phyloP scores from a whole-genome alignment of 2,888 invertebrate species.

The Drosophila meridionalis region DNA sequence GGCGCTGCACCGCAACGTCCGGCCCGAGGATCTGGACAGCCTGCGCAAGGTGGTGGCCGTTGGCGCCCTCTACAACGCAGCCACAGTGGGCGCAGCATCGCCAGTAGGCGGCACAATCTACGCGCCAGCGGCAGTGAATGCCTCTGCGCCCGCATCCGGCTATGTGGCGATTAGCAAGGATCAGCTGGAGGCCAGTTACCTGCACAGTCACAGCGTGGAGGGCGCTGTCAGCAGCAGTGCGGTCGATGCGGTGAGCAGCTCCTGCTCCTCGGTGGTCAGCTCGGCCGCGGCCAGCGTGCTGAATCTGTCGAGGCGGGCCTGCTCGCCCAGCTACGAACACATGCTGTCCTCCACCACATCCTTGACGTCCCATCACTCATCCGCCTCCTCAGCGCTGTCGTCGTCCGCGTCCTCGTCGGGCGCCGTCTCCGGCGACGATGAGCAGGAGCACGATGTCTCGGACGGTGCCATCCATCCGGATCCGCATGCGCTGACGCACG shows the following conservation, averaged over 20 bases:
- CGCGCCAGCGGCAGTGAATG: conserved; percentile 1
- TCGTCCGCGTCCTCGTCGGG: conserved; percentile 89
- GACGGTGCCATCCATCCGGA: conserved; percentile 54
- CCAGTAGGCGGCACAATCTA: conserved; percentile 38
- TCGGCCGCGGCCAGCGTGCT: conserved; percentile 86
- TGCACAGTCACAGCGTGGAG: conserved; percentile 64
- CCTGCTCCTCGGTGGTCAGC: conserved; percentile 60
- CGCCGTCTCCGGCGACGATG: conserved; percentile 86
- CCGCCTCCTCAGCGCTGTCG: conserved; percentile 86
- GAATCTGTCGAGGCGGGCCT: conserved; percentile 89
- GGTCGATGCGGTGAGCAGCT: conserved; percentile 74
- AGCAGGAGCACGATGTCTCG: conserved; percentile 84
- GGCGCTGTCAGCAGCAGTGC: conserved; percentile 82
- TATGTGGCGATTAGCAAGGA: conserved; percentile 62
- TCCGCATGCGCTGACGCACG: conserved; percentile 27
- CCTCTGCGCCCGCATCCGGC: conserved; percentile 13
- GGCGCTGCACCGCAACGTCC: conserved; percentile 70
- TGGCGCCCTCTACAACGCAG: conserved; percentile 64
- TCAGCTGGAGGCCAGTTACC: conserved; percentile 62
- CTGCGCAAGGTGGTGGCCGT: conserved; percentile 82
- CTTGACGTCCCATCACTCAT: conserved; percentile 85
- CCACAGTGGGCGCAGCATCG: conserved; percentile 42
- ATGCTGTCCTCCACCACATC: conserved; percentile 87
- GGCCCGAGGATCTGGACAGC: conserved; percentile 81
- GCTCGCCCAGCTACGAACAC: conserved; percentile 90